Evolutionary conservation across 2,797 vertebrate species (phyloP).

Genomic region (Chrosomus eos): DNA sequence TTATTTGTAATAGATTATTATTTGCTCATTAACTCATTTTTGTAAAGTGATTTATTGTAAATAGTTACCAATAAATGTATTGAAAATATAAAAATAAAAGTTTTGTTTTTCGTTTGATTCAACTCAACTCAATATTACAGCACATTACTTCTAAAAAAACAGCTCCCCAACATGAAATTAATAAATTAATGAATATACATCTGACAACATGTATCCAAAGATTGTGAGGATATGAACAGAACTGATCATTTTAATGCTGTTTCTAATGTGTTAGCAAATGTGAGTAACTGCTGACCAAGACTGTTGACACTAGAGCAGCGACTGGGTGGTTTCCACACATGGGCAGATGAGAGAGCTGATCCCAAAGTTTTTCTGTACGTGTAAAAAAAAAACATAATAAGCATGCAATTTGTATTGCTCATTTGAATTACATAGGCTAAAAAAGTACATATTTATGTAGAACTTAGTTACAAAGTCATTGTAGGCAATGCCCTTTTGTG

Average conservation of each 20-base stretch:
- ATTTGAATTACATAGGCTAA: background rate
- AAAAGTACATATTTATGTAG: background rate
- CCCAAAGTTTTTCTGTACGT: slow-evolving; percentile 85
- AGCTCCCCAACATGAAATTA: background rate
- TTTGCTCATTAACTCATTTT: background rate
- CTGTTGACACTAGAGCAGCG: slow-evolving; percentile 96
- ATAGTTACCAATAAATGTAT: no score
- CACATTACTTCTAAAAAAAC: background rate
- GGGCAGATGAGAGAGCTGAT: slow-evolving; percentile 74
- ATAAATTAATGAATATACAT: background rate
- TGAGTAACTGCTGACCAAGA: slow-evolving; percentile 87
- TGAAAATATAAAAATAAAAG: no score
- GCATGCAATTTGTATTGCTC: background rate
- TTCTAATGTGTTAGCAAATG: slow-evolving; percentile 71
- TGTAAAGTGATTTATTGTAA: no score
- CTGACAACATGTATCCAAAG: background rate
- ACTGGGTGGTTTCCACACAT: slow-evolving; percentile 90
- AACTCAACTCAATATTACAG: background rate
- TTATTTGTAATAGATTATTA: no score
- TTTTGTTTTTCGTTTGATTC: background rate
- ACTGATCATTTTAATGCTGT: background rate
- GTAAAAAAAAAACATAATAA: slow-evolving; percentile 18
- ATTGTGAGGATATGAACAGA: background rate
- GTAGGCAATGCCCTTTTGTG: background rate
- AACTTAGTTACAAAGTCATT: background rate